Conservation (phyloP, 2,888 invertebrate species). For the Oscheius sp. region DNA sequence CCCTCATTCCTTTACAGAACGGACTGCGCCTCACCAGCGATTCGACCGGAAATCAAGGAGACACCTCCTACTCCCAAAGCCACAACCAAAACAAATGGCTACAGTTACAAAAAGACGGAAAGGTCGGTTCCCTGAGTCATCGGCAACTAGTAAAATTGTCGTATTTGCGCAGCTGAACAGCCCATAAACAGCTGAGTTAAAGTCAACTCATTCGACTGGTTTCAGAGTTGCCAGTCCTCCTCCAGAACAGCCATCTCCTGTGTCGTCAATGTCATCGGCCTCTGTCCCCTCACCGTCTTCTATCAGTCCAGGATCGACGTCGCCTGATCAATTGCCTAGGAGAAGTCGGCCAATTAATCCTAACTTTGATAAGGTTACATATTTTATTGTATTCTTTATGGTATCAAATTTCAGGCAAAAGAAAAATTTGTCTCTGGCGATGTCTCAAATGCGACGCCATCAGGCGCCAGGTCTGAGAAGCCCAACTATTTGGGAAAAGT, state of each 20-base stretch:
- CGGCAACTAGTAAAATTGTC: background rate
- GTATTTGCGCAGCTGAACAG: background rate
- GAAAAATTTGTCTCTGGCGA: slow-evolving; percentile 27
- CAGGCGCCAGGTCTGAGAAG: background rate
- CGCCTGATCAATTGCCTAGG: slow-evolving; percentile 43
- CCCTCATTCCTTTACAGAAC: background rate
- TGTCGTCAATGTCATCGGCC: slow-evolving; percentile 54
- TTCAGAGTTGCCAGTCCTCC: slow-evolving; percentile 45
- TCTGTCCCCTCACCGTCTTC: slow-evolving; percentile 56
- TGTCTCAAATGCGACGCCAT: slow-evolving; percentile 21
- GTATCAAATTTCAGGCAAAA: slow-evolving; percentile 22
- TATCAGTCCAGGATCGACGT: slow-evolving; percentile 52
- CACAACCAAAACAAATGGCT: slow-evolving; percentile 21
- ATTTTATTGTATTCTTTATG: background rate
- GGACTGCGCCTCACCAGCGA: slow-evolving; percentile 23
- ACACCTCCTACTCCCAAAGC: slow-evolving; percentile 53
- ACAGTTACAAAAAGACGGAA: slow-evolving; percentile 26
- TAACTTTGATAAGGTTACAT: slow-evolving; percentile 28
- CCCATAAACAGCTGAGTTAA: background rate
- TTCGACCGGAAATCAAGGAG: slow-evolving; percentile 49
- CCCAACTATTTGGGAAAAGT: slow-evolving; percentile 7
- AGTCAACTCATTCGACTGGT: background rate
- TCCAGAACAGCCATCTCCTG: slow-evolving; percentile 44
- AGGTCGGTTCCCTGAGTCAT: slow-evolving; percentile 10
- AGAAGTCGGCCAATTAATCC: slow-evolving; percentile 26